Evolutionary conservation across 2,888 invertebrate genomes (phyloP).

Genomic region (Brachypalpus laphriformis): DNA sequence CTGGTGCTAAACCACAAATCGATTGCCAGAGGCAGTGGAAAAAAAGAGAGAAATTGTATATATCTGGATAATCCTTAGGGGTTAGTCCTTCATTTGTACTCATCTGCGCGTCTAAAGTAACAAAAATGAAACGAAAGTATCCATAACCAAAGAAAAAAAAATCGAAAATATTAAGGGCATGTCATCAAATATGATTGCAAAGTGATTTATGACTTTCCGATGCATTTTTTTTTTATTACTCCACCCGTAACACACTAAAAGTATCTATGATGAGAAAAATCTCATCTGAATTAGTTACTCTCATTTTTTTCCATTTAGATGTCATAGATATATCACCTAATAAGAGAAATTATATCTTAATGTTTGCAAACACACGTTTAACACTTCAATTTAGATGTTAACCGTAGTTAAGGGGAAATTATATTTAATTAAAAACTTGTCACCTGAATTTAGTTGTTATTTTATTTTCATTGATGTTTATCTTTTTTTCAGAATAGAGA

Average conservation of each 20-base stretch:
- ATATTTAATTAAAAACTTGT: constrained; percentile 49
- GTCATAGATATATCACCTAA: constrained; percentile 19
- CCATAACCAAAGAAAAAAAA: constrained; percentile 18
- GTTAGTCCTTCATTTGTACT: constrained; percentile 70
- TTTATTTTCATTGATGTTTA: constrained; percentile 23
- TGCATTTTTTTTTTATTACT: constrained; percentile 32
- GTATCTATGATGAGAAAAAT: constrained; percentile 20
- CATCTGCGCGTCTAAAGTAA: constrained; percentile 58
- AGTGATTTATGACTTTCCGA: constrained; percentile 66
- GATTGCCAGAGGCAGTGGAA: constrained; percentile 54
- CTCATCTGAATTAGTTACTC: constrained; percentile 27
- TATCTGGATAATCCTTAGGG: constrained; percentile 64
- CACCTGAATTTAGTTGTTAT: constrained; percentile 35
- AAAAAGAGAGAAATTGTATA: constrained; percentile 20
- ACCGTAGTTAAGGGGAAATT: constrained; percentile 10
- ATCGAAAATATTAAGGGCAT: constrained; percentile 54
- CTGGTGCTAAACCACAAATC: constrained; percentile 40
- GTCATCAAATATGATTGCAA: constrained; percentile 73
- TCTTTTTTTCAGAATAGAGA: constrained; percentile 36
- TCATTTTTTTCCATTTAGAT: constrained; percentile 22
- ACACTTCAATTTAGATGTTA: constrained; percentile 18
- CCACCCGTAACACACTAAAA: neutral
- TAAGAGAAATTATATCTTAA: constrained; percentile 28
- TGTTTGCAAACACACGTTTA: constrained; percentile 24
- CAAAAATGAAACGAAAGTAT: constrained; percentile 58